Conservation (phyloP, 2,113 vertebrate genomes). For the Gavia stellata region DNA sequence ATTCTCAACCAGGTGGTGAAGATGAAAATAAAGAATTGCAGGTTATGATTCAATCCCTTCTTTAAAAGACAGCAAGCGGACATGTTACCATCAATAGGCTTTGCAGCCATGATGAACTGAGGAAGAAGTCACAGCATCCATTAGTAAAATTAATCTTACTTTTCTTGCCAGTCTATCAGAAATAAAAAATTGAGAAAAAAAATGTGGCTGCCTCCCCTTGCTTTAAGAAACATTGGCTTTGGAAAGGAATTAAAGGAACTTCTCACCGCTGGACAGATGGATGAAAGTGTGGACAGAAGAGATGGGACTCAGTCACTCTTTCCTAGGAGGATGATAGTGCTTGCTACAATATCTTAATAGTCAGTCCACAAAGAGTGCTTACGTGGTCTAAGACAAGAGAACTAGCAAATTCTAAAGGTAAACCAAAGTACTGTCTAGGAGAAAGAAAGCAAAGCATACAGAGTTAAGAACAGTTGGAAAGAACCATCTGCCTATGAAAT, state of each 20-base stretch:
- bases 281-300: neutral
- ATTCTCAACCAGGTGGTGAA: neutral
- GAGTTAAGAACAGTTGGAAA: neutral
- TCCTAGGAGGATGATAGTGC: neutral
- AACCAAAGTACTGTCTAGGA: neutral
- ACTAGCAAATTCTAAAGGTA: neutral
- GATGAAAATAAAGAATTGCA: neutral
- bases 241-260: neutral
- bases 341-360: neutral
- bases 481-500: neutral
- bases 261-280: neutral
- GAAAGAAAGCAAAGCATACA: neutral
- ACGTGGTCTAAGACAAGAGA: neutral
- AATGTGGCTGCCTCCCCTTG: neutral
- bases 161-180: neutral
- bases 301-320: neutral
- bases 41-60: neutral
- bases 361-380: neutral
- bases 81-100: neutral
- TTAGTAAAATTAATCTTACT: neutral
- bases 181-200: neutral
- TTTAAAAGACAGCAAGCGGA: neutral
- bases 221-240: neutral
- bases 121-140: neutral
- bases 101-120: neutral